Evolutionary conservation across 2,113 vertebrate species (phyloP), one percentile per base, ranked within the genome.

Genomic region (Pleuronectes platessa): DNA sequence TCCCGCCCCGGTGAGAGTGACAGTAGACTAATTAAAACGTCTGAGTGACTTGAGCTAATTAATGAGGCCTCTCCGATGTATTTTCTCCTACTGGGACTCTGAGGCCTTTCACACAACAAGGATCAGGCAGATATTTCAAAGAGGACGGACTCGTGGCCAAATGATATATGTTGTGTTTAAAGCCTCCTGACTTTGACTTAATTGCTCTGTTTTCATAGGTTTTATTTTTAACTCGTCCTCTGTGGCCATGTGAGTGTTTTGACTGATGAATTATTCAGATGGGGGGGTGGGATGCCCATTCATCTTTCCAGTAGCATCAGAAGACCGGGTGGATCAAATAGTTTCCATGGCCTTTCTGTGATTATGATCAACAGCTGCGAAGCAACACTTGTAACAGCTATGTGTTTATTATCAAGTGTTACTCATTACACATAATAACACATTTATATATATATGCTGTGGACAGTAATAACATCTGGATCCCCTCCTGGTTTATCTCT

Each of bases 11-110:
- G 31, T 45, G 73, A 89, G 77, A 90, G 66, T 67, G 77, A 85
- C 68, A 56, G 54, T 26, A 71, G 72, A 86, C 83, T 88, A 84
- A 89, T 87, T 89, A 89, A 90, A 83, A 86, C 68, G 70, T 87
- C 73, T 81, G 76, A 63, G 27, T 64, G 60, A 60, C 59, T 51
- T 37, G 56, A 71, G 74, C 69, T 83, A 88, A 89, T 92, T 86
- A 89, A 87, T 77, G 78, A 71, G 45, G 56, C 53, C 23, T 58
- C 61, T 82, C 61, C 35, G 62, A 53, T 37, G 61, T 77, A 68
- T 71, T 10, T 17, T 68, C 54, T 56, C 27, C 81, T 23, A 1
- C 5, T 4, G 51, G 77, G 68, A 74, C 37, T 31, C 26, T 53
- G 60, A 83, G 67, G 59, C 71, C 58, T 81, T 61, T 78, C 21